Evolutionary conservation across 2,113 vertebrate species (phyloP).

Genomic region (Orycteropus afer): DNA sequence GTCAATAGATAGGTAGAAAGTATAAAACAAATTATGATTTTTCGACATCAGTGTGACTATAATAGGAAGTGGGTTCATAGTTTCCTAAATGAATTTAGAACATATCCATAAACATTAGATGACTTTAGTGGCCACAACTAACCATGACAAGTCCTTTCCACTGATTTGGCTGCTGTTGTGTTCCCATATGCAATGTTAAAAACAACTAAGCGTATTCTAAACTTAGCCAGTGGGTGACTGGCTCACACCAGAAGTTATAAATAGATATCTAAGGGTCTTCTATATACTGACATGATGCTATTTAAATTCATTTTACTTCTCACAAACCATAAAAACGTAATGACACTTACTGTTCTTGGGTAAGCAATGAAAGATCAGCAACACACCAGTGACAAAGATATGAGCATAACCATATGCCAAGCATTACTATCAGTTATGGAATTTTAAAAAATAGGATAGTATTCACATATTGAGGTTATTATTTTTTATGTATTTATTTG

Average conservation of each 20-base stretch:
- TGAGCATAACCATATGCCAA: slow-evolving; percentile 7
- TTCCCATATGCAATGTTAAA: slow-evolving; percentile 15
- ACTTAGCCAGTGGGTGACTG: background rate
- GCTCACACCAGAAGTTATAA: background rate
- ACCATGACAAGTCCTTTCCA: background rate
- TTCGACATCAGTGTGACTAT: background rate
- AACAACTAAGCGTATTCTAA: background rate
- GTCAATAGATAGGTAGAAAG: background rate
- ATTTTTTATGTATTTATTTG: slow-evolving; percentile 24
- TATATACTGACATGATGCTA: background rate
- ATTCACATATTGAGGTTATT: background rate
- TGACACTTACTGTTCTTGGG: background rate
- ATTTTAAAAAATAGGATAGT: slow-evolving; percentile 30
- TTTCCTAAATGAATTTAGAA: background rate
- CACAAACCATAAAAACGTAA: background rate
- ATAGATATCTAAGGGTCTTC: background rate
- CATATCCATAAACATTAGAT: background rate
- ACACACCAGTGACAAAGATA: background rate
- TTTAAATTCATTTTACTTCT: slow-evolving; percentile 13
- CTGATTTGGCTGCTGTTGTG: background rate
- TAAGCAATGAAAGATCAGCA: slow-evolving; percentile 1
- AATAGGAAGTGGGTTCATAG: background rate
- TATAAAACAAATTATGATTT: slow-evolving; percentile 35
- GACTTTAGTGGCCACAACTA: slow-evolving; percentile 4
- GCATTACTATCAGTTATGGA: slow-evolving; percentile 20